A percentile compares a stretch with the other conserved stretches of the same genome.
phyloP scores from a whole-genome alignment of 2,113 vertebrate species.

The Tiliqua scincoides region DNA sequence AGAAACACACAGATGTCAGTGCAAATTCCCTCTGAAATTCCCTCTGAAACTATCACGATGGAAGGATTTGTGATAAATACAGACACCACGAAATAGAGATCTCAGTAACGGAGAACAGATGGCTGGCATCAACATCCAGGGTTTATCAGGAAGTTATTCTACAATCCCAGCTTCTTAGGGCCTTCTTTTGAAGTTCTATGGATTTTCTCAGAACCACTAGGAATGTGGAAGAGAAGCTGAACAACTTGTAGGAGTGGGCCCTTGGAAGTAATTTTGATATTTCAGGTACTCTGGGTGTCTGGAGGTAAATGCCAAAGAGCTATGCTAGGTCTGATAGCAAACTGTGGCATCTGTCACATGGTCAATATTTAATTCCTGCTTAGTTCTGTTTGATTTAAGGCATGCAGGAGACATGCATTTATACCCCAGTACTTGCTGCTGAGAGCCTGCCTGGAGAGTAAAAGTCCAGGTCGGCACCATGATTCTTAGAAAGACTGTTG shows the following conservation, averaged over 20 bases:
- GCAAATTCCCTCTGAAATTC: constrained; percentile 67
- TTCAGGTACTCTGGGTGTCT: not conserved
- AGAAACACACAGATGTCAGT: constrained; percentile 57
- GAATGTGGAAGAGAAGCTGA: constrained; percentile 31
- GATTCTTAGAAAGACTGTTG: too few species aligned
- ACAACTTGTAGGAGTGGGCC: not conserved
- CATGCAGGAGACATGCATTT: too few species aligned
- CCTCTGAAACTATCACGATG: constrained; percentile 56
- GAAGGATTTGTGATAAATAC: constrained; percentile 32
- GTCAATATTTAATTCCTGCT: too few species aligned
- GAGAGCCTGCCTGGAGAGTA: too few species aligned
- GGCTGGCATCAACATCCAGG: not conserved
- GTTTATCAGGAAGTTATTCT: constrained; percentile 45
- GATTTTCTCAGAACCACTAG: constrained; percentile 22
- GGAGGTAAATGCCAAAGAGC: too few species aligned
- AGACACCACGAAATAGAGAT: constrained; percentile 45
- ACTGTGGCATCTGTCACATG: too few species aligned
- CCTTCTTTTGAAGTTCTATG: constrained; percentile 12
- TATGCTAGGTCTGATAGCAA: too few species aligned
- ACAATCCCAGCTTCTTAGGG: not conserved
- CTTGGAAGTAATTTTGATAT: not conserved
- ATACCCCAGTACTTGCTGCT: too few species aligned
- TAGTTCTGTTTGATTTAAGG: too few species aligned
- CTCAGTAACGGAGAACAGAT: constrained; percentile 14
- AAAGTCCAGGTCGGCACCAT: too few species aligned